phyloP scores from a whole-genome alignment of 2,113 vertebrate genomes.

The Clarias magur region DNA sequence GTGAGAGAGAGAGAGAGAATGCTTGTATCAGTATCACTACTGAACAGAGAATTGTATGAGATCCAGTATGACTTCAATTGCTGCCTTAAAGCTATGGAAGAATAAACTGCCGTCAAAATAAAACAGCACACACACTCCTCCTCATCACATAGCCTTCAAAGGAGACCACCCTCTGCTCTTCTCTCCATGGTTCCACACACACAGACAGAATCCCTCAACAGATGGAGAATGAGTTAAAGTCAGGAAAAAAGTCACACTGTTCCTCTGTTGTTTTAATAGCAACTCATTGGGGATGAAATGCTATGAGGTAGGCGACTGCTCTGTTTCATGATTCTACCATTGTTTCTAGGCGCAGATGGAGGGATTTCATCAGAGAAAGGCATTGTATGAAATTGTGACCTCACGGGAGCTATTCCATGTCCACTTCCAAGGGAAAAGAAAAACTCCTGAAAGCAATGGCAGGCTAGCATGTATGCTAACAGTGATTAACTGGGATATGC shows the following conservation, averaged over 20 bases:
- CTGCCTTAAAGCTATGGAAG: constrained; percentile 10
- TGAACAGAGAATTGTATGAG: constrained; percentile 26
- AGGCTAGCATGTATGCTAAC: not conserved
- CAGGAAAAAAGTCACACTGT: constrained; percentile 36
- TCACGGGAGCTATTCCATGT: constrained; percentile 2
- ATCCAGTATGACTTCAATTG: constrained; percentile 13
- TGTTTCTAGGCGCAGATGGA: constrained; percentile 13
- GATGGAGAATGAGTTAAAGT: constrained; percentile 39
- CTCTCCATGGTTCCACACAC: not conserved
- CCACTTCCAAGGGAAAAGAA: not conserved
- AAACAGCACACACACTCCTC: constrained; percentile 9
- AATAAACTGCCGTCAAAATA: constrained; percentile 32
- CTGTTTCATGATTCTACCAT: constrained; percentile 34
- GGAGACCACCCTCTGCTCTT: not conserved
- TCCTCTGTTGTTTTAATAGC: constrained; percentile 37
- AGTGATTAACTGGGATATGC: not conserved
- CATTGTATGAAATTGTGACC: constrained; percentile 16
- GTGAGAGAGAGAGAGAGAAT: not conserved
- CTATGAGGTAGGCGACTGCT: constrained; percentile 16
- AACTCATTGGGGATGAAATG: constrained; percentile 31
- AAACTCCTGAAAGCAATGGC: not conserved
- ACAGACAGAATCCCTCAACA: constrained; percentile 24
- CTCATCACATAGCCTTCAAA: not conserved
- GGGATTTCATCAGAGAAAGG: constrained; percentile 19
- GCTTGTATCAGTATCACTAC: constrained; percentile 13